Evolutionary conservation across 53 echinoderm and acorn worm genomes (phyloP).

Genomic region (Arbacia lixula): DNA sequence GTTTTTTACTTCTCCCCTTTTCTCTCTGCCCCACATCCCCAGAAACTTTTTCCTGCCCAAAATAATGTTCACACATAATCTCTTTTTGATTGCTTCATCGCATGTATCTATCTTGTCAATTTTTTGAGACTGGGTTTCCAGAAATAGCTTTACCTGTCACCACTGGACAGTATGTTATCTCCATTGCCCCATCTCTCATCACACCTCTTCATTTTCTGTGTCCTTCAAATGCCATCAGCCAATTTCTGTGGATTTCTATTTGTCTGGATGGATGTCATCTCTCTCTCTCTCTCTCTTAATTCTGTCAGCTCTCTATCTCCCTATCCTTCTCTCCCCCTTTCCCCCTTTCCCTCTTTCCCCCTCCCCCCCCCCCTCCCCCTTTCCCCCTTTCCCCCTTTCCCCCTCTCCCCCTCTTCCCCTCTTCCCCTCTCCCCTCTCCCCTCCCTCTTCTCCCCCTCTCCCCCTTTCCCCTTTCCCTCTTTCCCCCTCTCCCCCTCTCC

Average conservation of each 20-base stretch:
- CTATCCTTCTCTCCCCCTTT: not conserved
- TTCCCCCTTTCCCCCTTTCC: not conserved
- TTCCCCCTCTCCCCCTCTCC: no score
- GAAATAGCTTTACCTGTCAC: no score
- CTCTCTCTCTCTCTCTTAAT: not conserved
- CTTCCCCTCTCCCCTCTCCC: not conserved
- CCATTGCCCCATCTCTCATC: no score
- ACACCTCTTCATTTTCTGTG: no score
- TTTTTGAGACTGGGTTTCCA: no score
- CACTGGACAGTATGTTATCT: no score
- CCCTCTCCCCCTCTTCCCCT: not conserved
- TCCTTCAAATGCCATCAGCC: no score
- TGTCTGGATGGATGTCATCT: no score
- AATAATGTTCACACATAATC: not conserved
- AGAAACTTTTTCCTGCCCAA: not conserved
- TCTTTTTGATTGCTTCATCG: not conserved
- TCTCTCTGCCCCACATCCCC: not conserved
- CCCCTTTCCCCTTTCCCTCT: not conserved
- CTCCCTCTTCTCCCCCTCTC: not conserved
- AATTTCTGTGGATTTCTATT: no score
- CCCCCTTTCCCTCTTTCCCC: no score
- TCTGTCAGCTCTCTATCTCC: not conserved
- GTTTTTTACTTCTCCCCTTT: not conserved
- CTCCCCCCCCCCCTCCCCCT: not conserved
- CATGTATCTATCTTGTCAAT: no score